These are phyloP conservation scores for Nomada flava DNA, from an alignment of 2,888 invertebrate species.

Conservation along the genomic window DNA sequence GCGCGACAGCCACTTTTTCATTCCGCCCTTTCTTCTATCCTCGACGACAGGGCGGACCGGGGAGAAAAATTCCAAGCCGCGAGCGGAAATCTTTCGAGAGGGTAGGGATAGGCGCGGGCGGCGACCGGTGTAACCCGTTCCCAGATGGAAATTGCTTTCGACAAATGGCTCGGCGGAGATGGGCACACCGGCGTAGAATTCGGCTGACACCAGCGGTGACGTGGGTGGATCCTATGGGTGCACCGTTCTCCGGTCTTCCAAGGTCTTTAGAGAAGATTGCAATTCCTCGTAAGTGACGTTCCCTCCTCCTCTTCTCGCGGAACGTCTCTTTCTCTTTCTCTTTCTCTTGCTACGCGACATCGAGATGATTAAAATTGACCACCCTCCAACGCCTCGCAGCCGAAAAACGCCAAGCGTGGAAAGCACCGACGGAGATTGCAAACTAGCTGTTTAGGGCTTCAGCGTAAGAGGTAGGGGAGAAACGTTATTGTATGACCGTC, in stretches of 20 bases:
- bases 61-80: constrained; percentile 24
- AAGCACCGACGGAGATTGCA: constrained; percentile 33
- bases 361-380: constrained; percentile 67
- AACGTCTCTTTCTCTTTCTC: constrained; percentile 35
- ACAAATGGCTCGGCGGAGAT: constrained; percentile 63
- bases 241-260: constrained; percentile 19
- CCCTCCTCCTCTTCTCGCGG: not conserved
- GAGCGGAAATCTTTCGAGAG: not conserved
- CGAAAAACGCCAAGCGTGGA: not conserved
- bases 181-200: constrained; percentile 52
- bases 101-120: constrained; percentile 7
- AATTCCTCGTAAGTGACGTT: constrained; percentile 66
- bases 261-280: constrained; percentile 66
- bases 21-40: constrained; percentile 8
- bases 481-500: constrained; percentile 12
- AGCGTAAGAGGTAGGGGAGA: not conserved
- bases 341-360: constrained; percentile 36
- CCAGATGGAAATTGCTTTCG: constrained; percentile 72
- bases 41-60: not conserved
- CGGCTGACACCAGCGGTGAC: constrained; percentile 29
- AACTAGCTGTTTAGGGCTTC: constrained; percentile 53
- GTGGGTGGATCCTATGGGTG: not conserved
- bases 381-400: not conserved
- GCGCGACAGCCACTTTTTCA: constrained; percentile 10
- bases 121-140: constrained; percentile 64